These are phyloP conservation scores for Muntiacus reevesi DNA, from an alignment of 2,113 vertebrate species.

Conservation along the genomic window DNA sequence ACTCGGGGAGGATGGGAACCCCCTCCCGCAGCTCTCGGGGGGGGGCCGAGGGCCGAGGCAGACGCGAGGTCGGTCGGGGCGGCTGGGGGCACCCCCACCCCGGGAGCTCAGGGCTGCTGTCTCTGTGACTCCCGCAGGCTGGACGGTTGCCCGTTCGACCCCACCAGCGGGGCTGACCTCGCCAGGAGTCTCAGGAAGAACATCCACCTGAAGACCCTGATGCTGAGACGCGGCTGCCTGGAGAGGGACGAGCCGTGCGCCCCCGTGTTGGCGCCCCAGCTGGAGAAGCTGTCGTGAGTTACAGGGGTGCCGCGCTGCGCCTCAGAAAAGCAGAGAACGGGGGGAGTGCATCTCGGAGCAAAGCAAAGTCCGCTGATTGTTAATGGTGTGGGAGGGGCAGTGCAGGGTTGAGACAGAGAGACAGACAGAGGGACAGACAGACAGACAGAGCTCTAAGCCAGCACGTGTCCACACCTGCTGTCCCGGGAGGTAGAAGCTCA, in stretches of 20 bases:
- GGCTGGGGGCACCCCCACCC: no score
- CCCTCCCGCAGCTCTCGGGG: background rate
- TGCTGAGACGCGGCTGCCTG: background rate
- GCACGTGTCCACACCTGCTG: no score
- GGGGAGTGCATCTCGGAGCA: background rate
- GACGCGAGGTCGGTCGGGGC: rapidly evolving
- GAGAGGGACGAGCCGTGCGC: rapidly evolving
- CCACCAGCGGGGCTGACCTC: background rate
- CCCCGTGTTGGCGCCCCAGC: rapidly evolving
- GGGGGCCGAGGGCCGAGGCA: background rate
- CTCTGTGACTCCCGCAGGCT: background rate
- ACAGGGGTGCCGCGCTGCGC: rapidly evolving
- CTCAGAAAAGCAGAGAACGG: background rate
- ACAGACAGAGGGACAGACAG: background rate
- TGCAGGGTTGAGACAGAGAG: background rate
- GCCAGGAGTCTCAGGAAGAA: background rate
- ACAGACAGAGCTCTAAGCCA: background rate
- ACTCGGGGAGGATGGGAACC: background rate
- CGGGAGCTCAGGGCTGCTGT: rapidly evolving
- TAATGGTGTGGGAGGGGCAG: no score
- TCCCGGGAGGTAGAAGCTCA: no score
- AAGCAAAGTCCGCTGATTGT: background rate
- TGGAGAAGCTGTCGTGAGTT: background rate
- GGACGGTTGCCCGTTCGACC: background rate
- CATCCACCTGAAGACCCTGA: background rate